Evolutionary conservation across 2,888 invertebrate species (phyloP).

Genomic region (Heliconius hortense): DNA sequence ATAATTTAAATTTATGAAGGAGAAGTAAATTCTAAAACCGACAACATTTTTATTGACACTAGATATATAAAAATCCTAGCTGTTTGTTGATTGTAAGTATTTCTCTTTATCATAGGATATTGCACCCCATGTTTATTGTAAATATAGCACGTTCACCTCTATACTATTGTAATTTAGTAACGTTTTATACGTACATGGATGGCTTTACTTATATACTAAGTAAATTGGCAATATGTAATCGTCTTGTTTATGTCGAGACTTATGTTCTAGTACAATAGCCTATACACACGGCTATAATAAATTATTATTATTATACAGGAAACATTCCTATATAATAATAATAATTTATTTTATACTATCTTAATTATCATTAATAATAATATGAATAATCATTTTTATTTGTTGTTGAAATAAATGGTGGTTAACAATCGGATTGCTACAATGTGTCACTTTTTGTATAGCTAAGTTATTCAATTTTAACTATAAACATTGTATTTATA

Average conservation of each 20-base stretch:
- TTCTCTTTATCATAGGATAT: conserved; percentile 13
- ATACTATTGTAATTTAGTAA: not conserved
- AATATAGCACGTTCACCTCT: conserved; percentile 13
- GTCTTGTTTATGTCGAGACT: not conserved
- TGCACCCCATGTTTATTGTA: conserved; percentile 1
- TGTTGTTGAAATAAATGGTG: no score
- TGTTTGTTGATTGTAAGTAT: not conserved
- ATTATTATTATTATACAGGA: no score
- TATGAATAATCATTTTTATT: no score
- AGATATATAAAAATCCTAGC: not conserved
- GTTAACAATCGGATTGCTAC: not conserved
- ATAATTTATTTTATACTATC: not conserved
- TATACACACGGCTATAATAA: not conserved
- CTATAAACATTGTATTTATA: not conserved
- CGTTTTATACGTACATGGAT: not conserved
- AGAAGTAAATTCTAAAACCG: not conserved
- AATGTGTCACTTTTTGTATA: not conserved
- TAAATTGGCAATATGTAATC: not conserved
- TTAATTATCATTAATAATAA: no score
- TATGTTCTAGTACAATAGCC: not conserved
- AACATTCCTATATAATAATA: not conserved
- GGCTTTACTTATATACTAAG: not conserved
- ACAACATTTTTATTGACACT: not conserved
- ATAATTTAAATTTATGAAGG: not conserved
- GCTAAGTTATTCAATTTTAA: not conserved